Conservation (phyloP, 2,888 invertebrate species). For the Alentia gelatinosa region DNA sequence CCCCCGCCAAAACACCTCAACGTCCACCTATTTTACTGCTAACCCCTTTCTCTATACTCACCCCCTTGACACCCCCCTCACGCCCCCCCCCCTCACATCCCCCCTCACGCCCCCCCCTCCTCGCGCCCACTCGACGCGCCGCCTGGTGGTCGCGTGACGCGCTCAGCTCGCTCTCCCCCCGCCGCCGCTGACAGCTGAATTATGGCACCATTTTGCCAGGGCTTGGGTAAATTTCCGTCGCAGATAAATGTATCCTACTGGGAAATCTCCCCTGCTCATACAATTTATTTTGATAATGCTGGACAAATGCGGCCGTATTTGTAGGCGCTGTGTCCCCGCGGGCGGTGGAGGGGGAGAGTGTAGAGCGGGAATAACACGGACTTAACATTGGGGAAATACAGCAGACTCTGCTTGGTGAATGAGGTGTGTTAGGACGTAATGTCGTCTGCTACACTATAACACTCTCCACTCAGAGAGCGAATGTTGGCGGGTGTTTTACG, state of each 20-base stretch:
- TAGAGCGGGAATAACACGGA: neutral
- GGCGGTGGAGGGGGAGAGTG: constrained; percentile 26
- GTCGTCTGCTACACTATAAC: neutral
- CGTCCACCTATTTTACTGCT: too few species aligned
- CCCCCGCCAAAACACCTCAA: too few species aligned
- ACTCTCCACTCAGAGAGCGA: neutral
- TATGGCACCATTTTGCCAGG: constrained; percentile 52
- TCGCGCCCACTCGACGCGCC: neutral
- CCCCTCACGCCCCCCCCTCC: neutral
- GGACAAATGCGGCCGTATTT: constrained; percentile 52
- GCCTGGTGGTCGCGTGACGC: neutral
- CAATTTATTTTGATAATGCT: constrained; percentile 55
- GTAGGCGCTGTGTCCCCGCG: constrained; percentile 21
- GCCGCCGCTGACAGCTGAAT: constrained; percentile 51
- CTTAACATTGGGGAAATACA: neutral
- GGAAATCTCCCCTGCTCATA: constrained; percentile 51
- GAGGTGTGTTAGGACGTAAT: neutral
- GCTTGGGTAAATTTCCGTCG: constrained; percentile 52
- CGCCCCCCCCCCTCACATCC: neutral
- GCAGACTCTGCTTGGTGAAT: neutral
- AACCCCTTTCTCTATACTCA: too few species aligned
- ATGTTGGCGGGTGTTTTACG: too few species aligned
- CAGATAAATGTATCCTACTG: constrained; percentile 46
- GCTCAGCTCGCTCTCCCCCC: neutral
- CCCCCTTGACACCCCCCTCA: neutral